phyloP scores from a whole-genome alignment of 2,888 invertebrate species.

The Thalpophila matura region DNA sequence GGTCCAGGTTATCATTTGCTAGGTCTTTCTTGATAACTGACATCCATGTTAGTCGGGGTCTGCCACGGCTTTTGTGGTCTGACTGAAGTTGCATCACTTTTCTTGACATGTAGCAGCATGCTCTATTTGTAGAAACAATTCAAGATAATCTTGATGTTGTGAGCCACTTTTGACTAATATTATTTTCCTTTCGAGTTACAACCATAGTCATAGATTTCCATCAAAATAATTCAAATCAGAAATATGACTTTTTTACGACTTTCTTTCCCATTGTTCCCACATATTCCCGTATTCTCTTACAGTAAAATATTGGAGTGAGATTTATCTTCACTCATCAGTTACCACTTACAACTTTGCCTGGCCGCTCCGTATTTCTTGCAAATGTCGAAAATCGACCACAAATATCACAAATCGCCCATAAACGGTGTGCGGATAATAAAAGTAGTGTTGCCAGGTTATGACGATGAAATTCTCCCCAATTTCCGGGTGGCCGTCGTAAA shows the following conservation, averaged over 20 bases:
- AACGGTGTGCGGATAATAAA: slow-evolving; percentile 59
- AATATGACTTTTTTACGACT: not conserved
- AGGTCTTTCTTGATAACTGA: no score
- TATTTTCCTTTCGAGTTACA: not conserved
- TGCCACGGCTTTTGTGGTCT: no score
- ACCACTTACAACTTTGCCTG: slow-evolving; percentile 13
- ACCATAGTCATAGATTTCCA: not conserved
- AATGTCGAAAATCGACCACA: slow-evolving; percentile 46
- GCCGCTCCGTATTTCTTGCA: slow-evolving; percentile 24
- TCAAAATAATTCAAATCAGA: not conserved
- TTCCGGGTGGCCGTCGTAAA: slow-evolving; percentile 68
- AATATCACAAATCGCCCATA: slow-evolving; percentile 62
- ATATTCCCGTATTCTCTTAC: not conserved
- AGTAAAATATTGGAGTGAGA: not conserved
- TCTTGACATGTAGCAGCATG: no score
- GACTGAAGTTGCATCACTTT: no score
- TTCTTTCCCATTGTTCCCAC: no score
- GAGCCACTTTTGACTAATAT: no score
- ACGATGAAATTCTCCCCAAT: slow-evolving; percentile 63
- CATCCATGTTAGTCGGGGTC: no score
- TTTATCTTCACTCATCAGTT: not conserved
- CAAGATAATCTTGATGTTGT: no score
- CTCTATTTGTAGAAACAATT: no score
- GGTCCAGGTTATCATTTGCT: no score
- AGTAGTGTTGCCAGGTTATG: slow-evolving; percentile 64